Conservation (phyloP, 2,797 vertebrate genomes). For the Danio tinwini region DNA sequence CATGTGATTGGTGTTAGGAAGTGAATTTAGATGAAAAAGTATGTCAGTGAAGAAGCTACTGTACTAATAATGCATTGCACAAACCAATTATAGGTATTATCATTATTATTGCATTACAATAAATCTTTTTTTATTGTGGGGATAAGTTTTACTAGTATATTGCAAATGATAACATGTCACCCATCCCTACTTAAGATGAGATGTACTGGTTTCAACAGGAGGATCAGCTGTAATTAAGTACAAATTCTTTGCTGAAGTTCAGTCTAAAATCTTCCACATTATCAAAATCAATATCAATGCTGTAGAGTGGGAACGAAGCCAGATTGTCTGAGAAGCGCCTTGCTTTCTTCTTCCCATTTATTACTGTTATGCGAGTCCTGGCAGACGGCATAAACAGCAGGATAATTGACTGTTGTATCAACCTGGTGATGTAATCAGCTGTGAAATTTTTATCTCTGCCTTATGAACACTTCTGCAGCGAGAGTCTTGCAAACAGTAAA, state of each 20-base stretch:
- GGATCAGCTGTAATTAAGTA: conserved; percentile 45
- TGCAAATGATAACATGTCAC: no score
- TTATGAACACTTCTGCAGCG: not conserved
- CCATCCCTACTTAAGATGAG: not conserved
- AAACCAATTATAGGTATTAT: no score
- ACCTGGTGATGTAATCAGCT: conserved; percentile 41
- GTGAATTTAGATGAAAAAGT: no score
- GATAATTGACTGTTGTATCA: conserved; percentile 45
- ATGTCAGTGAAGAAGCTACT: no score
- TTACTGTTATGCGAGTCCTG: not conserved
- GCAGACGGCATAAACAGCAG: conserved; percentile 23
- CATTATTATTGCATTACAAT: no score
- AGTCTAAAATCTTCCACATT: not conserved
- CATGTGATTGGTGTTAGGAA: no score
- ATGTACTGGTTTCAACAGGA: conserved; percentile 18
- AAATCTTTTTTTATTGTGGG: no score
- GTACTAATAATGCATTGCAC: no score
- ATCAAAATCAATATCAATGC: not conserved
- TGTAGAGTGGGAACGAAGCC: not conserved
- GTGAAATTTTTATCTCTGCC: conserved; percentile 22
- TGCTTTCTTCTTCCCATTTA: not conserved
- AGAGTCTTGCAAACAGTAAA: not conserved
- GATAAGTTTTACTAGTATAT: no score
- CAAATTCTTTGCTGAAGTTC: not conserved
- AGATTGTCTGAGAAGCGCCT: not conserved